Conservation (phyloP, 2,797 vertebrate genomes). For the Neomorphus geoffroyi region DNA sequence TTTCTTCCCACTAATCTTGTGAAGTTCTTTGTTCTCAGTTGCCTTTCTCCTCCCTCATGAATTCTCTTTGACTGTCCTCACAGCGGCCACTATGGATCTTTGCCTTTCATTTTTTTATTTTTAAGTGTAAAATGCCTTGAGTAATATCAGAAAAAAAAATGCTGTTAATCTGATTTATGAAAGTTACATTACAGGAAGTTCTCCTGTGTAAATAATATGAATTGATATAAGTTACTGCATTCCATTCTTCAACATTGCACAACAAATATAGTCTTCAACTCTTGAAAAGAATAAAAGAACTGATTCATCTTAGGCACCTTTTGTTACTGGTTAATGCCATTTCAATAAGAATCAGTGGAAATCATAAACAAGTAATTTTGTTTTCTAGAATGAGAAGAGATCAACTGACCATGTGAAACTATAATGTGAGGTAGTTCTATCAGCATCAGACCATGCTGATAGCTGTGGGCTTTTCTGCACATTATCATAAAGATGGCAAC, state of each 20-base stretch:
- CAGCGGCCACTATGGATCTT: not conserved
- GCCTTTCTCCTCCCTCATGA: not conserved
- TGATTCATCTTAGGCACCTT: not conserved
- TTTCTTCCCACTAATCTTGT: not conserved
- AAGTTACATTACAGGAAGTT: not conserved
- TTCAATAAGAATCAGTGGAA: not conserved
- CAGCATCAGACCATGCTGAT: not conserved
- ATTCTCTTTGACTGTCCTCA: not conserved
- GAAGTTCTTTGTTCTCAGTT: not conserved
- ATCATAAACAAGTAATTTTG: not conserved
- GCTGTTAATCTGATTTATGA: not conserved
- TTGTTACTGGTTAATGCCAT: not conserved
- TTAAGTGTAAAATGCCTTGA: not conserved
- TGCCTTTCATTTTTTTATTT: not conserved
- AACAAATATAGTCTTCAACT: not conserved
- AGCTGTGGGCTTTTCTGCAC: not conserved
- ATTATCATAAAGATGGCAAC: not conserved
- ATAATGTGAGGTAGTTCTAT: not conserved
- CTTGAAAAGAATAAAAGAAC: not conserved
- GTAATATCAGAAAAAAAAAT: not conserved
- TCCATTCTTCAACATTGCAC: not conserved
- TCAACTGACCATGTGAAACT: not conserved
- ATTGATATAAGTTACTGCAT: not conserved
- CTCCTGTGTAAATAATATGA: not conserved
- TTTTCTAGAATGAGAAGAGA: not conserved